Base-by-base conservation (phyloP, 2,113 vertebrate genomes). In the Ageneiosus marmoratus region DNA sequence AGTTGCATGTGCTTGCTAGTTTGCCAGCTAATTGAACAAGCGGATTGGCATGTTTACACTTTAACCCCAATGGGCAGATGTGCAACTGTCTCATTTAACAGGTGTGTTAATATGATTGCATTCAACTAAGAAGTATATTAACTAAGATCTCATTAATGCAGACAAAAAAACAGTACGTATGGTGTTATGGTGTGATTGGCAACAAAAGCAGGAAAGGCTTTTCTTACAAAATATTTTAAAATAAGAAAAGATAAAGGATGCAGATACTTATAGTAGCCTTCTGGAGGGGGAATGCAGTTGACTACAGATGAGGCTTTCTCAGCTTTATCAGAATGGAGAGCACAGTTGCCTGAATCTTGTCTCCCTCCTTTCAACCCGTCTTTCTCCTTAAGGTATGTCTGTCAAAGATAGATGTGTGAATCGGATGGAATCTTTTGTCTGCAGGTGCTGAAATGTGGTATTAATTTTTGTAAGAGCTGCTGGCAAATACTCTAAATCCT, bases 381-480 rank as follows among this genome's bases (percentile, higher is more conserved):
- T 83, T 75, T 79, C 73, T 77, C 81, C 83, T 86, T 63, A 67
- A 87, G 84, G 88, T 87, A 88, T 88, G 89, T 88, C 86, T 83
- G 77, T 79, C 80, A 75, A 62, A 83, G 72, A 83, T 53, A 67
- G 51, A 53, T 65, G 44, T 89, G 84, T 89, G 70, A 75, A 75
- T 60, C 44, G 79, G 65, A 85, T 91, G 84, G 83, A 89, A 89
- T 89, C 90, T 89, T 88, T 85, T 70, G 86, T 83, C 88, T 91
- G 84, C 88, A 90, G 86, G 83, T 88, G 89, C 83, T 87, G 87
- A 89, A 88, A 81, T 89, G 87, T 92, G 84, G 88, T 86, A 92
- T 91, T 92, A 88, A 86, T 90, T 90, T 90, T 89, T 85, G 89
- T 90, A 92, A 91, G 88, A 90, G 90, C 83, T 86, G 46, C 82